Conservation (phyloP, 1,140 invertebrate species). For the Papilio xuthus region DNA sequence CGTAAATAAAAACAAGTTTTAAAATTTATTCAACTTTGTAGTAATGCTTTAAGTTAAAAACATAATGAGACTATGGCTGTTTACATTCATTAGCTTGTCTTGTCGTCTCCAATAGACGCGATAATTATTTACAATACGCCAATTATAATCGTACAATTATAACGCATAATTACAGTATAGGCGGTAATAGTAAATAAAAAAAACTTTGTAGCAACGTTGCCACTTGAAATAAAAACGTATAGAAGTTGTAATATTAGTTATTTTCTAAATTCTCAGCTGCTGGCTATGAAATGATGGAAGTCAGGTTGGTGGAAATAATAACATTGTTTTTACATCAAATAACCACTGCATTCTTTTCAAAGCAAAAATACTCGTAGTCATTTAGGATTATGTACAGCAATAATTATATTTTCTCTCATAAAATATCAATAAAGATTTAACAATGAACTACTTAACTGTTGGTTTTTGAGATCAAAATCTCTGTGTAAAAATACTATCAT, state of each 20-base stretch:
- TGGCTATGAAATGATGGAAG: neutral
- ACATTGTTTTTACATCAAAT: neutral
- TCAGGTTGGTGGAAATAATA: too few species aligned
- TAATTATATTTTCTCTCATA: too few species aligned
- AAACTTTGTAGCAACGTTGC: neutral
- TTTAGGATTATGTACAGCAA: too few species aligned
- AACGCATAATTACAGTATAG: neutral
- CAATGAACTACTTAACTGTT: too few species aligned
- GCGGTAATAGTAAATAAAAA: neutral
- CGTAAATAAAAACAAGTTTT: too few species aligned
- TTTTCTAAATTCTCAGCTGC: slow-evolving; percentile 17
- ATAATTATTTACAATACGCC: neutral
- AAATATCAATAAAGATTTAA: too few species aligned
- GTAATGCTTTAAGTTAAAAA: neutral
- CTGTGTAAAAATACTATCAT: too few species aligned
- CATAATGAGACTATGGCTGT: neutral
- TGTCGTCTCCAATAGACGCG: neutral
- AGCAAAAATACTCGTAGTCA: too few species aligned
- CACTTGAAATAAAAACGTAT: neutral
- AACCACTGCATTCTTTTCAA: too few species aligned
- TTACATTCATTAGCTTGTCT: neutral
- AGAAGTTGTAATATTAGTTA: neutral
- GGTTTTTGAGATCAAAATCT: too few species aligned
- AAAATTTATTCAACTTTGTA: too few species aligned
- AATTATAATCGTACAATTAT: neutral